Conservation (phyloP, 2,797 vertebrate genomes). For the Acrocephalus scirpaceus region DNA sequence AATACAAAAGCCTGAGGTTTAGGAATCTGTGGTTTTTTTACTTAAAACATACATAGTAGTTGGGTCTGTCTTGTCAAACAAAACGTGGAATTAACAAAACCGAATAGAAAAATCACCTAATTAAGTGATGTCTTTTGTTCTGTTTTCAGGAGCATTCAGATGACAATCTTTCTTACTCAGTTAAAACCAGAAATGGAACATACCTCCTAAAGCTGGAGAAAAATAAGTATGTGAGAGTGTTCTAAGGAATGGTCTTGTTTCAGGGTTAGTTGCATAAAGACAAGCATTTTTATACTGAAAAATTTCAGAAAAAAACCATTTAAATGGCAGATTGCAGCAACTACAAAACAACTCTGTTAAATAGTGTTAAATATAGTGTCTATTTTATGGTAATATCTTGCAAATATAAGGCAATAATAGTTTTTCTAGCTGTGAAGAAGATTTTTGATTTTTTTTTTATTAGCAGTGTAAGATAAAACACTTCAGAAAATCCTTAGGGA, state of each 20-base stretch:
- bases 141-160: slow-evolving; percentile 59
- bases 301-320: neutral
- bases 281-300: neutral
- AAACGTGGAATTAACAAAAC: neutral
- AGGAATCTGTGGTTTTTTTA: neutral
- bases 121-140: neutral
- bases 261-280: neutral
- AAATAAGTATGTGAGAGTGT: slow-evolving; percentile 66
- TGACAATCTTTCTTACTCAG: slow-evolving; percentile 61
- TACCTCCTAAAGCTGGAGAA: slow-evolving; percentile 67
- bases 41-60: neutral
- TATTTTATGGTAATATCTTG: neutral
- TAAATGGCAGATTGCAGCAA: neutral
- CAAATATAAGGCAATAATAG: neutral
- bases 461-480: neutral
- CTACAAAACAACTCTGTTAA: neutral
- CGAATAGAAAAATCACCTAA: neutral
- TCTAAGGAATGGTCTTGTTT: neutral
- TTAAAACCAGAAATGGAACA: slow-evolving; percentile 66
- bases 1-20: neutral
- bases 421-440: neutral
- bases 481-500: neutral
- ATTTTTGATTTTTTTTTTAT: neutral
- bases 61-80: neutral
- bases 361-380: neutral